phyloP scores from a whole-genome alignment of 2,113 vertebrate species.

The Phycodurus eques region DNA sequence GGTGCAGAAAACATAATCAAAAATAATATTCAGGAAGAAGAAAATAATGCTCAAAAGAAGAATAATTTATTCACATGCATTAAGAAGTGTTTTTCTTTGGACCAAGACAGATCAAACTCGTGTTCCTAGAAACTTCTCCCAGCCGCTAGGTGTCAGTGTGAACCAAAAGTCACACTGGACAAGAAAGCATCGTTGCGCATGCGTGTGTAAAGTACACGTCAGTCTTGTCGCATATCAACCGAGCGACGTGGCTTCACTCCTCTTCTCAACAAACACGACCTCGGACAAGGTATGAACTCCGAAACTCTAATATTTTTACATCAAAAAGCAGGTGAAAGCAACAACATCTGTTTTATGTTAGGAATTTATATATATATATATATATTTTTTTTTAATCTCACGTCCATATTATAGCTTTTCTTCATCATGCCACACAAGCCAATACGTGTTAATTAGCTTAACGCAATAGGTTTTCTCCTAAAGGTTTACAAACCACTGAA shows the following conservation, averaged over 20 bases:
- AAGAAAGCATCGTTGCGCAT: conserved; percentile 33
- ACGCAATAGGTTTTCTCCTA: neutral
- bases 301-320: neutral
- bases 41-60: too few species aligned
- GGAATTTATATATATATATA: neutral
- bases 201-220: conserved; percentile 65
- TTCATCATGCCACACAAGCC: neutral
- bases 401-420: neutral
- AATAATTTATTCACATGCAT: too few species aligned
- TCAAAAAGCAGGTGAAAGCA: too few species aligned
- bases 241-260: conserved; percentile 64
- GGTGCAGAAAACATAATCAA: too few species aligned
- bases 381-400: neutral
- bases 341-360: neutral
- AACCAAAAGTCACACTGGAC: neutral
- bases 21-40: too few species aligned
- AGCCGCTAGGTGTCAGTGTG: conserved; percentile 29
- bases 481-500: neutral
- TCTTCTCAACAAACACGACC: neutral
- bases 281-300: conserved; percentile 2
- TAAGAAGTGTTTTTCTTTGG: too few species aligned
- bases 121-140: conserved; percentile 10
- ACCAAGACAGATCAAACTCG: too few species aligned
- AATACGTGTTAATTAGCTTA: neutral
- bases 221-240: conserved; percentile 25